These are phyloP conservation scores for Passer montanus DNA, from an alignment of 2,113 vertebrate species.

Conservation along the genomic window DNA sequence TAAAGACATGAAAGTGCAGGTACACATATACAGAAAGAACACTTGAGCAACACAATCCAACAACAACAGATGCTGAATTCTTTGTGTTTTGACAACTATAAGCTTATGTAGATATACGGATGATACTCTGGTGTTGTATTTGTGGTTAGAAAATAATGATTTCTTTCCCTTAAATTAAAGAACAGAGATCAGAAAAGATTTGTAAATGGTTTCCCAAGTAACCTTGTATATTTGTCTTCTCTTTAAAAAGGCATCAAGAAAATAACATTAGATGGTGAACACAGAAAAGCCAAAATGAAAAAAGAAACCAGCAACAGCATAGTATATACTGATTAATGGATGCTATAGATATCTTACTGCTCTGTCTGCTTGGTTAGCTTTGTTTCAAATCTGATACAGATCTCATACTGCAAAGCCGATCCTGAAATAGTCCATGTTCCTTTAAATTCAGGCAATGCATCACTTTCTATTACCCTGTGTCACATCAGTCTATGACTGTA, in stretches of 20 bases:
- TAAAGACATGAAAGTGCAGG: not conserved
- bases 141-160: not conserved
- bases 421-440: conserved; percentile 77
- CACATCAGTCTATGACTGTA: conserved; percentile 75
- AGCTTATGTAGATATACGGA: not conserved
- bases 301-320: not conserved
- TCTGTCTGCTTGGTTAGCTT: conserved; percentile 81
- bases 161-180: conserved; percentile 8
- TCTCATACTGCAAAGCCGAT: conserved; percentile 72
- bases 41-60: not conserved
- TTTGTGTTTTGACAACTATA: not conserved
- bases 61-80: not conserved
- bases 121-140: not conserved
- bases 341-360: conserved; percentile 74
- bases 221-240: conserved; percentile 36
- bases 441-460: conserved; percentile 83
- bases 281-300: not conserved
- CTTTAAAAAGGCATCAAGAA: conserved; percentile 52
- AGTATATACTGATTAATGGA: conserved; percentile 77
- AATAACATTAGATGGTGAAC: conserved; percentile 20
- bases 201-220: conserved; percentile 7
- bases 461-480: conserved; percentile 79
- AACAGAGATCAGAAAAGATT: not conserved
- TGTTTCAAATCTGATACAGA: conserved; percentile 81
- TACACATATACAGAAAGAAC: not conserved